Conservation (phyloP, 2,113 vertebrate genomes). For the Petrocephalus zakoni region DNA sequence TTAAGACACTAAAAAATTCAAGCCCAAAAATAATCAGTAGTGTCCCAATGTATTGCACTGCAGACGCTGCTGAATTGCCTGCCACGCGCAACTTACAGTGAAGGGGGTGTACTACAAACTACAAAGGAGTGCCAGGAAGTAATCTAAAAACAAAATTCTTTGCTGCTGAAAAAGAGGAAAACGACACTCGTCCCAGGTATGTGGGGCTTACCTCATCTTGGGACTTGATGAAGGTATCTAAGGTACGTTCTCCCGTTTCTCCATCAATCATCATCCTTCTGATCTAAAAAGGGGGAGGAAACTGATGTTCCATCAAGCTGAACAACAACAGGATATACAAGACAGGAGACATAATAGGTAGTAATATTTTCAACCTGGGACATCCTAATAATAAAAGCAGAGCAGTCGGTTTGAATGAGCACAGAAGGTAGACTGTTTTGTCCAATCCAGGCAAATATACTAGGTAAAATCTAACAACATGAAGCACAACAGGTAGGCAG, state of each 20-base stretch:
- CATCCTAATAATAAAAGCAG: neutral
- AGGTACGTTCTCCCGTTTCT: slow-evolving; percentile 82
- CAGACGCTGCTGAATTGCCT: too few species aligned
- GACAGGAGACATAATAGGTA: neutral
- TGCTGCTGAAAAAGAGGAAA: neutral
- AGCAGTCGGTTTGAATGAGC: neutral
- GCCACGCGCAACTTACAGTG: neutral
- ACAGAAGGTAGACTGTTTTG: neutral
- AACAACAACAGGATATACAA: neutral
- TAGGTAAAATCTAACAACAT: neutral
- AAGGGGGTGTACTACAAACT: neutral
- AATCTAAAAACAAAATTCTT: neutral
- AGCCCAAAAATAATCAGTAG: neutral
- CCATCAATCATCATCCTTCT: slow-evolving; percentile 94
- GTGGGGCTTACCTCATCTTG: slow-evolving; percentile 84
- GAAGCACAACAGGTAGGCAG: neutral
- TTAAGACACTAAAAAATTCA: neutral
- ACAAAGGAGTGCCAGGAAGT: neutral
- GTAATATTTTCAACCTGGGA: neutral
- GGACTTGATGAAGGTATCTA: slow-evolving; percentile 90
- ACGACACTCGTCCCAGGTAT: neutral
- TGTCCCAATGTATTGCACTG: too few species aligned
- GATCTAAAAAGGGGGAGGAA: slow-evolving; percentile 63
- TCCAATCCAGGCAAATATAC: neutral
- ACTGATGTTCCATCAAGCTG: slow-evolving; percentile 6